Conservation (phyloP, 2,113 vertebrate species). For the Microtus montanus region DNA sequence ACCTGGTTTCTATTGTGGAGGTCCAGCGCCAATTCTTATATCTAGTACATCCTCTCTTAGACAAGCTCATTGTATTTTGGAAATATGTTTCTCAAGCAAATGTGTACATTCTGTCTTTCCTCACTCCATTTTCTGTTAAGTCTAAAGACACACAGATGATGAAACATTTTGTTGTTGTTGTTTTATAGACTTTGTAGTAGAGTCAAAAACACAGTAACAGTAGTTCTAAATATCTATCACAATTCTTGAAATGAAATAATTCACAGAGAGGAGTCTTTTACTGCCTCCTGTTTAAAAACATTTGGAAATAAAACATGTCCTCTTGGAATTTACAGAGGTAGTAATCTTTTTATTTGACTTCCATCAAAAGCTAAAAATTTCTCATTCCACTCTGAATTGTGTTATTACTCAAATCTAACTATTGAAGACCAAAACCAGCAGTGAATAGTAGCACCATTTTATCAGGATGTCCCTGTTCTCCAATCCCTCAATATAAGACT, state of each 20-base stretch:
- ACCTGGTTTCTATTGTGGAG: background rate
- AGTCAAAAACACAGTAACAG: conserved; percentile 27
- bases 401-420: background rate
- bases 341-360: conserved; percentile 25
- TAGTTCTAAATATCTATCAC: conserved; percentile 32
- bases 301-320: background rate
- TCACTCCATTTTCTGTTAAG: background rate
- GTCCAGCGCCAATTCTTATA: background rate
- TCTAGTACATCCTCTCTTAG: background rate
- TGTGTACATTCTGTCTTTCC: background rate
- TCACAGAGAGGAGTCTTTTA: background rate
- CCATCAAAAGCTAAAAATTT: background rate
- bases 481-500: background rate
- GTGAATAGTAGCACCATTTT: background rate
- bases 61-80: conserved; percentile 9
- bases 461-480: background rate
- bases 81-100: conserved; percentile 26
- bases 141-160: background rate
- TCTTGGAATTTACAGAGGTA: background rate
- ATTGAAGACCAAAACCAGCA: background rate
- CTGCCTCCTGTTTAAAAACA: conserved; percentile 3
- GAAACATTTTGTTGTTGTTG: background rate
- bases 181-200: background rate
- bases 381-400: background rate
- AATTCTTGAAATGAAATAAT: conserved; percentile 39